Percentiles rank a stretch among this genome's conserved stretches.
These are phyloP conservation scores for Ceramica pisi DNA, from an alignment of 2,888 invertebrate genomes.

Conservation along the genomic window DNA sequence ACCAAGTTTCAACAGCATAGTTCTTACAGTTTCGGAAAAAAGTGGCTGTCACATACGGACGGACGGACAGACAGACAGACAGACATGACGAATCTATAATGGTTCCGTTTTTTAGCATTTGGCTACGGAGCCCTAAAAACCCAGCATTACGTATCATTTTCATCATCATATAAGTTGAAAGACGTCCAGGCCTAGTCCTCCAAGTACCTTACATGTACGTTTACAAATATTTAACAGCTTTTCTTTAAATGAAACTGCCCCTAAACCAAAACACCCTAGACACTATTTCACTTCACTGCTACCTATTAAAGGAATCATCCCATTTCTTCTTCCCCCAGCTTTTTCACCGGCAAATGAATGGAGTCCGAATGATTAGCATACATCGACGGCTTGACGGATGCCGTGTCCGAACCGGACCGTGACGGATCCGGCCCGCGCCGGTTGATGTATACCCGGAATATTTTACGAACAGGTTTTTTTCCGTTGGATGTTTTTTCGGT, in stretches of 20 bases:
- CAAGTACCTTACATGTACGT: too few species aligned
- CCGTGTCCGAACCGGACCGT: constrained; percentile 52
- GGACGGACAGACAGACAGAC: too few species aligned
- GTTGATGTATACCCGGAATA: constrained; percentile 54
- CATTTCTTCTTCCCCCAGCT: constrained; percentile 38
- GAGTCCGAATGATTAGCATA: constrained; percentile 59
- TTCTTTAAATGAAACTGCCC: not conserved
- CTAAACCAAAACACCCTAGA: not conserved
- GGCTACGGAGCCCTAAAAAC: too few species aligned
- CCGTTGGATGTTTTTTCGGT: constrained; percentile 19
- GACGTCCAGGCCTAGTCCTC: too few species aligned
- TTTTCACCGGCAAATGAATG: constrained; percentile 52
- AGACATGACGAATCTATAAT: too few species aligned
- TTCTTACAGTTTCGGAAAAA: too few species aligned
- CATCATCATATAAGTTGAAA: too few species aligned
- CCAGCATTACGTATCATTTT: too few species aligned
- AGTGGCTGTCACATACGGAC: too few species aligned
- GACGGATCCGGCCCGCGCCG: constrained; percentile 49
- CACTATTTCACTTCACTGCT: constrained; percentile 22
- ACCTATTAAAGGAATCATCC: constrained; percentile 32
- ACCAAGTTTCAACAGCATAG: too few species aligned
- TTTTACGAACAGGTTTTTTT: constrained; percentile 53
- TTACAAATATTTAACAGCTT: not conserved
- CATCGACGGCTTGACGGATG: constrained; percentile 61
- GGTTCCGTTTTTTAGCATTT: too few species aligned